Base-by-base conservation (phyloP, 2,888 invertebrate species). In the Pseudococcus jackbeardsleyi region DNA sequence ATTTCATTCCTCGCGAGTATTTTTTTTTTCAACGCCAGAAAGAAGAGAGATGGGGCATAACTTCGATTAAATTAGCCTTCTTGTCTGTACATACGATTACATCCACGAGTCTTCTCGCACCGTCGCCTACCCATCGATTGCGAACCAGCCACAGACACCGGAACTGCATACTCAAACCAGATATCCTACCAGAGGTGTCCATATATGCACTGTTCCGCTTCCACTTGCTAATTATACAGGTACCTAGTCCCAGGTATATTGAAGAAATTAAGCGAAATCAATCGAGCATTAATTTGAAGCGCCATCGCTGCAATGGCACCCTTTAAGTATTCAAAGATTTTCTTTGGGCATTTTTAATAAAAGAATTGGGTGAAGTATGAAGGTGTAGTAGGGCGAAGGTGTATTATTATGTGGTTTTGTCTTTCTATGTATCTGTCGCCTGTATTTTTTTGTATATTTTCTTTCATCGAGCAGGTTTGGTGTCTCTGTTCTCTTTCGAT, bases 31-130 rank as follows among this genome's bases (percentile, higher is more conserved):
- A 59, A 33, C 33, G 5, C 5, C 33, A 4, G 9, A 59, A 17
- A 9, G 19, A 19, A 7, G 8, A 22, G 19, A 12, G 50, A 50
- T 5, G 50, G 50, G 50, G 3, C 26, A 33, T 33, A 33, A 33
- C 19, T 72, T 33, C 26, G 68, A 72, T 72, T 72, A 72, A 72
- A 72, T 72, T 72, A 72, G 68, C 68, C 33, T 9, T 59, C 19
- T 33, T 33, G 3, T 33, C 26, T 33, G n/a, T n/a, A 1, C 26
- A 3, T 59, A 59, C 26, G 68, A 72, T 72, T 72, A 33, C 26
- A 59, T 17, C 22, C 64, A 11, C 8, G 17, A 19, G n/a, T 72
- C 33, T 72, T 72, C 33, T 4, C 26, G 68, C 68, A 72, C 68
- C 68, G 33, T 72, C 68, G 68, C 68, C 68, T 72, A 33, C 9